Conservation (phyloP, 1,140 invertebrate species). For the Brachionus plicatilis region DNA sequence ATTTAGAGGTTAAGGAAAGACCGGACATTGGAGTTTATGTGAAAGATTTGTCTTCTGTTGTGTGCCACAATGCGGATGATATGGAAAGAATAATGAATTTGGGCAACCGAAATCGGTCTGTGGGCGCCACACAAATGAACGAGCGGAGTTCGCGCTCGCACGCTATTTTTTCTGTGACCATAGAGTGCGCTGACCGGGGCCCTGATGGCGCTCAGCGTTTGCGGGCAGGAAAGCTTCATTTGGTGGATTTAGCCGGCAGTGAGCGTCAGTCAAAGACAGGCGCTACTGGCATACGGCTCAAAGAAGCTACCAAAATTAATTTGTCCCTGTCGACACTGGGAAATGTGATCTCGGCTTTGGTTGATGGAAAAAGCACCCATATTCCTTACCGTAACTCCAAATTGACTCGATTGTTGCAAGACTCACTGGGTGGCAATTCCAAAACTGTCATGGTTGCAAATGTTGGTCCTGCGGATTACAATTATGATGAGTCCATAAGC, state of each 20-base stretch:
- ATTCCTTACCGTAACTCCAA: conserved; percentile 55
- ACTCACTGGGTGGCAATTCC: conserved; percentile 57
- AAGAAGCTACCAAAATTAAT: conserved; percentile 92
- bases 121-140: conserved; percentile 98
- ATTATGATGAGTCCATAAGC: conserved; percentile 56
- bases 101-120: conserved; percentile 68
- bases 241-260: conserved; percentile 78
- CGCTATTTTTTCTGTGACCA: conserved; percentile 88
- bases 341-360: conserved; percentile 88
- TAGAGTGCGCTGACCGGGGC: conserved; percentile 65
- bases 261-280: conserved; percentile 71
- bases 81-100: conserved; percentile 68
- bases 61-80: conserved; percentile 68
- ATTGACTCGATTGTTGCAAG: conserved; percentile 50
- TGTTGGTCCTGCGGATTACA: conserved; percentile 56
- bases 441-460: conserved; percentile 57
- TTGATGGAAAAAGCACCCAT: conserved; percentile 55
- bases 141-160: conserved; percentile 96
- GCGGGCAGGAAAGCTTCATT: conserved; percentile 74
- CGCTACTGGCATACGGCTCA: conserved; percentile 71
- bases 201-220: conserved; percentile 59
- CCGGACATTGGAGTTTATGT: conserved; percentile 40
- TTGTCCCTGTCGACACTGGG: conserved; percentile 83
- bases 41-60: conserved; percentile 65
- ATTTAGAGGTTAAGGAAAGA: conserved; percentile 57